Base-by-base conservation (phyloP, 2,888 invertebrate genomes). In the Fabriciana adippe region DNA sequence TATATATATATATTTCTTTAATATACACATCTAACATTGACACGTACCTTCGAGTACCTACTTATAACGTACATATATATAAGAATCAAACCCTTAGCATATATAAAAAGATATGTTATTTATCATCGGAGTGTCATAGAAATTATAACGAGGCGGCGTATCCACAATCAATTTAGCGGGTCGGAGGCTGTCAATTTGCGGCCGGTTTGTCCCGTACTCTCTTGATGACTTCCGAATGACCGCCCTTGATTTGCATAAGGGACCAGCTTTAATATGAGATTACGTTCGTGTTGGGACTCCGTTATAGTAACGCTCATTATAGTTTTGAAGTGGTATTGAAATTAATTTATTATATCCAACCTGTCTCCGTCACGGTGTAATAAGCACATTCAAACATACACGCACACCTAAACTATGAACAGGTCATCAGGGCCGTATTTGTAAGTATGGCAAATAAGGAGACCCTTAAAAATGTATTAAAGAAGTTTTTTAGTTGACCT, bases 241-340 rank as follows among this genome's bases (percentile, higher is more conserved):
- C 90, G 90, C 87, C 81, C 82, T 81, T 79, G 81, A 90, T 92
- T 92, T 90, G 91, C 91, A 92, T 91, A 91, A 92, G 88, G 91
- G 87, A 84, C 62, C 82, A 81, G 84, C 83, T 84, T 86, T 87
- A 90, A 91, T 90, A 88, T 84, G 87, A 86, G 87, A 91, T 92
- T 90, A 91, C 88, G 87, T 86, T 85, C 86, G 81, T 86, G 87
- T 88, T 90, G 88, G 83, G 78, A 80, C 79, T 78, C 79, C 76
- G 75, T 79, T 80, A 79, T 83, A 81, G 81, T 74, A 84, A 85
- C 76, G 85, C 88, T 87, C 84, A 84, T 89, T 90, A 87, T 88
- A 89, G 88, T 89, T 91, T 90, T 60, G 50, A 47, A 56, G 66
- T 56, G 0, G 8, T 8, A 61, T 53, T 11, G n/a, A 60, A 60